Percentiles rank a stretch among this genome's conserved stretches.
Conservation (phyloP, 1,140 invertebrate genomes). For the Octopus bimaculoides region DNA sequence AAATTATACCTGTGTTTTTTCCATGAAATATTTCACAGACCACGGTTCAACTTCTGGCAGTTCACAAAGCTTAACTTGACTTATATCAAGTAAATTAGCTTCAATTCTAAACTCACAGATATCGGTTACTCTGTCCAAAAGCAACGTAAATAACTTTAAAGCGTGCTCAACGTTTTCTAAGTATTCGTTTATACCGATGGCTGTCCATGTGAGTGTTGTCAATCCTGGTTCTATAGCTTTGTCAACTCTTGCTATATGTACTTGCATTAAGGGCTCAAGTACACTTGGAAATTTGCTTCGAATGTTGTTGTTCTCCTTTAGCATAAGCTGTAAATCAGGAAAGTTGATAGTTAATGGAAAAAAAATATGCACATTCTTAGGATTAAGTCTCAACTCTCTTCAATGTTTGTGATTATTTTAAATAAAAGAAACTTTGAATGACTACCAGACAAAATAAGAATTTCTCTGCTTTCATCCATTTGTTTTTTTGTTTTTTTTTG, state of each 20-base stretch:
- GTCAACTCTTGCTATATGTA: slow-evolving; percentile 69
- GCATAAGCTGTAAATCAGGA: slow-evolving; percentile 47
- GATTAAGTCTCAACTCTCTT: no score
- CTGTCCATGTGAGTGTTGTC: slow-evolving; percentile 76
- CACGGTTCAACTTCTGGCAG: slow-evolving; percentile 78
- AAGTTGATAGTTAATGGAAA: background rate
- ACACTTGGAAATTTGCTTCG: slow-evolving; percentile 82
- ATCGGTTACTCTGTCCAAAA: slow-evolving; percentile 82
- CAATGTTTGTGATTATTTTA: no score
- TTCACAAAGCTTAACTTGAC: slow-evolving; percentile 74
- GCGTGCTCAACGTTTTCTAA: slow-evolving; percentile 67
- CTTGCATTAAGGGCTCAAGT: slow-evolving; percentile 80
- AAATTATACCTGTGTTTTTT: slow-evolving; percentile 64
- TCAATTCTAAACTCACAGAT: slow-evolving; percentile 90
- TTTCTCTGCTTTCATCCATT: no score
- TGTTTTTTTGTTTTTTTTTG: no score
- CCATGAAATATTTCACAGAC: slow-evolving; percentile 81
- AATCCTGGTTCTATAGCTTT: slow-evolving; percentile 72
- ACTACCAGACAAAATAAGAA: no score
- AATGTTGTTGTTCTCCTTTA: slow-evolving; percentile 64
- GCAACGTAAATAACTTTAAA: slow-evolving; percentile 77
- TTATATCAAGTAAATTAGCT: slow-evolving; percentile 82
- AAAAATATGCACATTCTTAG: no score
- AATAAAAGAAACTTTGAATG: no score
- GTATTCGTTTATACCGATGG: slow-evolving; percentile 72